Conservation (phyloP, 2,797 vertebrate species). For the Danio tinwini region DNA sequence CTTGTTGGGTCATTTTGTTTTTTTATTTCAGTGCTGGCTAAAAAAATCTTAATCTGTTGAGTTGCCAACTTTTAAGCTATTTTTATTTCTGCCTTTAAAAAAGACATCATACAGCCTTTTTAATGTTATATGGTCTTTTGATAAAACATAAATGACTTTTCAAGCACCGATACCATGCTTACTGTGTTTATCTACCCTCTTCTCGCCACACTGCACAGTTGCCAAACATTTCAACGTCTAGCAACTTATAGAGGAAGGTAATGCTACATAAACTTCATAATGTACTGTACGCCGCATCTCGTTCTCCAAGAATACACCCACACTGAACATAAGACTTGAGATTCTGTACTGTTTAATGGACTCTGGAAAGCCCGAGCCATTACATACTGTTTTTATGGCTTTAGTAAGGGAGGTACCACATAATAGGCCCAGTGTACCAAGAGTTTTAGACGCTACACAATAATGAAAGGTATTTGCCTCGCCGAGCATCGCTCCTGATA, state of each 20-base stretch:
- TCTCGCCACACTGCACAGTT: neutral
- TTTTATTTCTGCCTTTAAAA: no score
- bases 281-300: neutral
- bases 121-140: neutral
- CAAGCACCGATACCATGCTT: neutral
- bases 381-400: constrained; percentile 31
- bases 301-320: constrained; percentile 21
- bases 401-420: constrained; percentile 6
- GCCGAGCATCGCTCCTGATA: constrained; percentile 13
- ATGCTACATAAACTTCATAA: constrained; percentile 35
- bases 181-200: neutral
- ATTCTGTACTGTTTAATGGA: constrained; percentile 15
- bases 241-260: constrained; percentile 6
- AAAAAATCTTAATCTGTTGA: no score
- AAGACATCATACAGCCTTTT: neutral
- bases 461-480: constrained; percentile 39
- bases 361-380: constrained; percentile 15
- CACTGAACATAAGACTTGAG: constrained; percentile 9
- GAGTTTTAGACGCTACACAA: constrained; percentile 12
- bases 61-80: no score
- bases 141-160: neutral
- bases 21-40: no score
- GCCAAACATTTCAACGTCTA: constrained; percentile 11
- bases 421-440: constrained; percentile 21
- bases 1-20: no score